Evolutionary conservation across 2,113 vertebrate genomes (phyloP).

Genomic region (Hoplias malabaricus): DNA sequence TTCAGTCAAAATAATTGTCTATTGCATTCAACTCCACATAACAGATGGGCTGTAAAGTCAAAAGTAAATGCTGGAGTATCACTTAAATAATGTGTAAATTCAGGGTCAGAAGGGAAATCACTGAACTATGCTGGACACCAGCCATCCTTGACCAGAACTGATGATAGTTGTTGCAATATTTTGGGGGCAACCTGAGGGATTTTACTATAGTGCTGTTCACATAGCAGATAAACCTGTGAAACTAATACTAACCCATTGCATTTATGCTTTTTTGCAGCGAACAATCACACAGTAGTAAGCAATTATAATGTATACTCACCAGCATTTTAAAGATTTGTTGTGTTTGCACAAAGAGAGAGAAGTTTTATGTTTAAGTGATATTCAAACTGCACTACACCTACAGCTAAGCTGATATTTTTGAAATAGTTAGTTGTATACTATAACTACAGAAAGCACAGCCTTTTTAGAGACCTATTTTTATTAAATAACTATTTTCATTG

Average conservation of each 20-base stretch:
- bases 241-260: not conserved
- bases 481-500: not conserved
- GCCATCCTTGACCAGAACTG: not conserved
- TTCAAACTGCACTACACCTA: slow-evolving; percentile 15
- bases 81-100: not conserved
- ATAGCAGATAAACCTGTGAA: slow-evolving; percentile 2
- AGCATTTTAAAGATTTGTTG: slow-evolving; percentile 1
- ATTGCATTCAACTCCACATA: not conserved
- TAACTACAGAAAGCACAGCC: not conserved
- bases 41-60: not conserved
- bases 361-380: not conserved
- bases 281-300: slow-evolving; percentile 13
- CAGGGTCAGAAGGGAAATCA: not conserved
- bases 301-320: not conserved
- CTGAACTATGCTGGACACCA: not conserved
- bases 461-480: slow-evolving; percentile 11
- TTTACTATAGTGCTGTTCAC: not conserved
- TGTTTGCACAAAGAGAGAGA: not conserved
- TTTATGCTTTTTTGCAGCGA: not conserved
- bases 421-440: not conserved
- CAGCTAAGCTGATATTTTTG: not conserved
- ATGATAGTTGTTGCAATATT: not conserved
- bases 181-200: not conserved
- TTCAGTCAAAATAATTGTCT: not conserved
- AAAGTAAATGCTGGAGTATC: not conserved